phyloP scores from a whole-genome alignment of 2,888 invertebrate genomes.

The Chloromyia formosa region DNA sequence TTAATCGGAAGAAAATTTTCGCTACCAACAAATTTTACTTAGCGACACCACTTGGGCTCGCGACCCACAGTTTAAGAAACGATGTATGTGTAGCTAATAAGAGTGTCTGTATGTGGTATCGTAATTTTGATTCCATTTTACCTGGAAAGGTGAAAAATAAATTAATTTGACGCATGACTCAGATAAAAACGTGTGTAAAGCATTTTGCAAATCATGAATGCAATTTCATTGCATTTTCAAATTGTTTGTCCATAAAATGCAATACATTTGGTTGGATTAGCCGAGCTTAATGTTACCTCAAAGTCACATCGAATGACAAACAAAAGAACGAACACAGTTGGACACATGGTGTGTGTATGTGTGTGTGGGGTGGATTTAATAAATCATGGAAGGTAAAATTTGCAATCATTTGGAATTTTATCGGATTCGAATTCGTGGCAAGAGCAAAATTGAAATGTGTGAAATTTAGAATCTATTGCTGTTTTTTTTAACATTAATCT shows the following conservation, averaged over 20 bases:
- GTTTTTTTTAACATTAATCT: too few relatives aligned
- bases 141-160: not conserved
- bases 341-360: not conserved
- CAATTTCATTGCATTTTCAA: conserved; percentile 36
- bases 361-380: conserved; percentile 21
- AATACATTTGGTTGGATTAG: conserved; percentile 28
- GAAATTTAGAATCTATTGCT: not conserved
- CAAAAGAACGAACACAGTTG: conserved; percentile 16
- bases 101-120: too few relatives aligned
- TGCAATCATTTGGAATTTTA: conserved; percentile 40
- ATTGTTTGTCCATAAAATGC: conserved; percentile 38
- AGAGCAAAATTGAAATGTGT: not conserved
- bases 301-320: conserved; percentile 12
- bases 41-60: too few relatives aligned
- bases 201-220: conserved; percentile 3
- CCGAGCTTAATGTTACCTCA: not conserved
- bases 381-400: conserved; percentile 37
- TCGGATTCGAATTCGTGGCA: conserved; percentile 26
- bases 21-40: too few relatives aligned
- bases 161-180: conserved; percentile 35
- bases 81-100: too few relatives aligned
- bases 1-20: too few relatives aligned
- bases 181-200: conserved; percentile 24
- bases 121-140: too few relatives aligned
- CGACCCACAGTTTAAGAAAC: too few relatives aligned